Base-by-base conservation (phyloP, 2,888 invertebrate genomes). In the Acronicta alni region DNA sequence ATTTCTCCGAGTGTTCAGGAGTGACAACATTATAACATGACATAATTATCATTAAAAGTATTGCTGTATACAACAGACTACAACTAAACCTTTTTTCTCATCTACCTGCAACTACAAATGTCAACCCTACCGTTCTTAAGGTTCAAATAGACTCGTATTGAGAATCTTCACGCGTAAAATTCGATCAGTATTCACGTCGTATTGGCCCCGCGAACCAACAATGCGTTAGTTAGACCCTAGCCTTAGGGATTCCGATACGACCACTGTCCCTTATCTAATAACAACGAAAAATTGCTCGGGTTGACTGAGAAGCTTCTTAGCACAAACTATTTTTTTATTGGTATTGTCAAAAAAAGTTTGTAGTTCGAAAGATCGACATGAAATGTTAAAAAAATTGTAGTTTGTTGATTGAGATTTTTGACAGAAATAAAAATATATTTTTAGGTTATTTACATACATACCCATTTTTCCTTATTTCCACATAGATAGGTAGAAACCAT, bases 171-270 rank as follows among this genome's bases (percentile, higher is more conserved):
- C 75, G 72, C 73, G 78, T 65, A 61, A 60, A 63, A 75, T 73
- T 77, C 56, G 67, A 71, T 80, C 75, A 64, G 71, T 81, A 83
- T 84, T 84, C 82, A 70, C 70, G 67, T 79, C 79, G 77, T 79
- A 82, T 74, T 74, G 72, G 64, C 56, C 41, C 57, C 71, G 54
- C 52, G 57, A 72, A 65, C 72, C 67, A 80, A 82, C 81, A 83
- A 84, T 82, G 76, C 73, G 75, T 79, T 82, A 81, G 83, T 83
- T 80, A 82, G 80, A 79, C 77, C 82, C 78, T 72, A 65, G 71
- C 69, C 76, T 75, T 61, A 67, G 73, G 70, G 75, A 76, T 72
- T 75, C 72, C 70, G 49, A 67, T 60, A 65, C 75, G 75, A 70
- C 43, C 37, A 59, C 53, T 56, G 66, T 73, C 75, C 70, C 53